Evolutionary conservation across 2,888 invertebrate genomes (phyloP), one percentile per base, ranked within the genome.

Genomic region (Orthonevra nobilis): DNA sequence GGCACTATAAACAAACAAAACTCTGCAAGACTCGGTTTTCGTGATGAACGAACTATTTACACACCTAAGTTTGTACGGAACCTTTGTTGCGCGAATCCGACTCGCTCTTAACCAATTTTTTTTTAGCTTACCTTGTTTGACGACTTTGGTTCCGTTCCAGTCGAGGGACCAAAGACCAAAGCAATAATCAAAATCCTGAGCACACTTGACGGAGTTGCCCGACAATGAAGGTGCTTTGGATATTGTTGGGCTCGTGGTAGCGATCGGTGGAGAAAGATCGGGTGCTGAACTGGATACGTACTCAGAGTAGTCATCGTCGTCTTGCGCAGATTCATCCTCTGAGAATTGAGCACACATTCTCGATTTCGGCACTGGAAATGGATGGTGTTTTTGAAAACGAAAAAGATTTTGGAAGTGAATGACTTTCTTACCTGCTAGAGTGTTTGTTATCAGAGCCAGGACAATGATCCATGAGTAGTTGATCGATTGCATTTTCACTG

Each of bases 121-220:
- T 10, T 2, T 17, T 3, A 23, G 2, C 4, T 58, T 28, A 81
- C 77, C 73, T 50, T 77, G 72, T 46, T 70, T 72, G 0, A 72
- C 70, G 6, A 79, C 95, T 95, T 92, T 95, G 94, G 93, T 93
- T 7, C 90, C 91, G 52, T 90, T 90, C 5, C 88, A 87, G 83
- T 93, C 91, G 82, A 92, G 91, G 82, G 91, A 90, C 94, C 94
- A 95, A 0, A 94, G 88, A 0, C 94, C 92, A 85, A 92, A 95
- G 85, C 95, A 95, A 82, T 90, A 91, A n/a, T 92, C 92, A 28
- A 87, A 86, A 23, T 86, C 82, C 12, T 84, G 72, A 0, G 87
- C 89, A 74, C 92, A 92, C 60, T 79, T 64, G 0, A 79, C 72
- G 14, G 73, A 28, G 4, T 50, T 73, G 9, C 73, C 60, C 2